Evolutionary conservation across 2,113 vertebrate species (phyloP).

Genomic region (Corythaeola cristata): DNA sequence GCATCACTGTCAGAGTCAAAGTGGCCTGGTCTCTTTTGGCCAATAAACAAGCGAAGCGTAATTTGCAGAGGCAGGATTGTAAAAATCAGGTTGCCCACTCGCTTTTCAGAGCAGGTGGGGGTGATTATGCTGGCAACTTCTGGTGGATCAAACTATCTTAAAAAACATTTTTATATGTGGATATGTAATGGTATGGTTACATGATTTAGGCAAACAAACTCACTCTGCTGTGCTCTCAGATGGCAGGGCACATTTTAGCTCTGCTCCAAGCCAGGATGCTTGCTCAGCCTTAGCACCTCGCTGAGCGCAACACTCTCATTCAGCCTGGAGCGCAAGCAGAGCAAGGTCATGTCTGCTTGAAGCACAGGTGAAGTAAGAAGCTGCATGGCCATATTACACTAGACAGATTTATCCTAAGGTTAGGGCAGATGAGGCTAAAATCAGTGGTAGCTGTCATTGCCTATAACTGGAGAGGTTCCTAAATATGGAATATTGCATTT

Average conservation of each 20-base stretch:
- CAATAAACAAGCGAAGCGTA: not conserved
- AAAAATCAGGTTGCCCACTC: not conserved
- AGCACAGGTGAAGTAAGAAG: not conserved
- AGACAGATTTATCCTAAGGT: not conserved
- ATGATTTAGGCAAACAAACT: not conserved
- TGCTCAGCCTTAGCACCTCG: not conserved
- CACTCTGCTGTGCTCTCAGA: not conserved
- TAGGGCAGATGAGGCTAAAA: conserved; percentile 4
- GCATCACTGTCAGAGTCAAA: not conserved
- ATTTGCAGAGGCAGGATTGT: not conserved
- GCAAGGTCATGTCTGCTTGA: not conserved
- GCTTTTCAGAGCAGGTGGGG: not conserved
- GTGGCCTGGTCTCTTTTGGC: not conserved
- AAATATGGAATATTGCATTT: conserved; percentile 15
- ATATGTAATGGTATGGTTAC: not conserved
- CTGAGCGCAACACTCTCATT: not conserved
- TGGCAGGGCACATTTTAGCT: not conserved
- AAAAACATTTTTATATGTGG: not conserved
- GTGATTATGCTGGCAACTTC: not conserved
- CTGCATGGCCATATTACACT: not conserved
- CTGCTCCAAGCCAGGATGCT: not conserved
- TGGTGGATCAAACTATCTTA: not conserved
- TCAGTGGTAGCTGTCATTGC: not conserved
- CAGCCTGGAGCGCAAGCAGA: not conserved
- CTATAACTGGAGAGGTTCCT: not conserved